Conservation (phyloP, 2,797 vertebrate genomes). For the Periparus ater region DNA sequence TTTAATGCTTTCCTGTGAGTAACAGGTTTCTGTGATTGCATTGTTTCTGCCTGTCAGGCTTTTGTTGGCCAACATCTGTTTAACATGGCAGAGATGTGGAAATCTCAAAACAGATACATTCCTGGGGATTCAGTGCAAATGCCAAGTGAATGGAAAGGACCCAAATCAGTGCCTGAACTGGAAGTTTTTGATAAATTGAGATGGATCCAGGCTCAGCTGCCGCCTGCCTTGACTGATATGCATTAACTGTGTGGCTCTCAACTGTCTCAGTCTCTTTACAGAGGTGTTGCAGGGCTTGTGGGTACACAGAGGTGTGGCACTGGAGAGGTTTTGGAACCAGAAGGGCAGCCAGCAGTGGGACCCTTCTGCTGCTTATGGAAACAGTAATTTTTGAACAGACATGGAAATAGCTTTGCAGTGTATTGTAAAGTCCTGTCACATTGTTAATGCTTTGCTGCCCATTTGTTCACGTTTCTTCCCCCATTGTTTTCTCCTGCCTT, state of each 20-base stretch:
- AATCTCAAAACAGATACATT: neutral
- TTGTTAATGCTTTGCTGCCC: neutral
- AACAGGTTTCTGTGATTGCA: neutral
- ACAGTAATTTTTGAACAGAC: neutral
- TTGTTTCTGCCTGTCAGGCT: neutral
- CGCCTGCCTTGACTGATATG: neutral
- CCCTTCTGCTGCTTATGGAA: neutral
- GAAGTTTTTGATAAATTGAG: neutral
- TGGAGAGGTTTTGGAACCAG: neutral
- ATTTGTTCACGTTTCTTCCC: fast-evolving
- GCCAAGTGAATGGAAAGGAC: neutral
- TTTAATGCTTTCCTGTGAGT: neutral
- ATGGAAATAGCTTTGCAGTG: neutral
- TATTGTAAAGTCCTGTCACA: neutral
- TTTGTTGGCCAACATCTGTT: neutral
- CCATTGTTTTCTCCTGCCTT: neutral
- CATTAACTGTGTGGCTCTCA: fast-evolving
- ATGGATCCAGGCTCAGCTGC: neutral
- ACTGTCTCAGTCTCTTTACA: fast-evolving
- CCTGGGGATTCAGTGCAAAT: neutral
- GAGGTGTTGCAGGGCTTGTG: neutral
- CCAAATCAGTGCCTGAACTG: neutral
- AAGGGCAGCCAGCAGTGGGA: fast-evolving
- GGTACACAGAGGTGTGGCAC: fast-evolving
- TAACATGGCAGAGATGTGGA: neutral